These are phyloP conservation scores for Enteromius mattozi DNA, from an alignment of 2,797 vertebrate genomes.

Conservation along the genomic window DNA sequence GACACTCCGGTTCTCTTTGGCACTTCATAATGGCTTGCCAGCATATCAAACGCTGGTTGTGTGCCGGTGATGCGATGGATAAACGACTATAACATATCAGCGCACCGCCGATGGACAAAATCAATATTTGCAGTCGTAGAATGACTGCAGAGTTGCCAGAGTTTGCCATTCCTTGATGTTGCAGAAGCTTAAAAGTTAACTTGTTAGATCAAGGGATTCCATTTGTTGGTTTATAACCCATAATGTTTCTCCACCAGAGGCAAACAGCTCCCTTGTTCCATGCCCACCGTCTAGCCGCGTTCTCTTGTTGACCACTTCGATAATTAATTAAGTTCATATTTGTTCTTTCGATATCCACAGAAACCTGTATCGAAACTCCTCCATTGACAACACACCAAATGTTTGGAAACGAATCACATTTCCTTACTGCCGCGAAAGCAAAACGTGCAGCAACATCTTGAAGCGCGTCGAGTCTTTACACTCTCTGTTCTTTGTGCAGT, in stretches of 20 bases:
- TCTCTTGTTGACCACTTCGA: background rate
- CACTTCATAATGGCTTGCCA: slow-evolving; percentile 95
- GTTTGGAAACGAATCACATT: background rate
- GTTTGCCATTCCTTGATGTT: slow-evolving; percentile 70
- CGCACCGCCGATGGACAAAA: slow-evolving; percentile 78
- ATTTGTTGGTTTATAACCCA: slow-evolving; percentile 20
- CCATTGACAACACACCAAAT: background rate
- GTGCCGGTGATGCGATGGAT: slow-evolving; percentile 73
- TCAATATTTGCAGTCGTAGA: slow-evolving; percentile 59
- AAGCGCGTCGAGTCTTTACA: background rate
- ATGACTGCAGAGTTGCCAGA: slow-evolving; percentile 65
- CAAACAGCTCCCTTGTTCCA: slow-evolving; percentile 21
- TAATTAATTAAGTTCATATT: background rate
- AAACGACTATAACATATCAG: slow-evolving; percentile 74
- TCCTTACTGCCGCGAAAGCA: slow-evolving; percentile 10
- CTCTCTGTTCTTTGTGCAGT: background rate
- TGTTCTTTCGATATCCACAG: slow-evolving; percentile 7
- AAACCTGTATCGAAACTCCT: background rate
- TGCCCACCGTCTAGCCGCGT: slow-evolving; percentile 9
- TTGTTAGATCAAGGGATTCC: background rate
- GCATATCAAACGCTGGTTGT: slow-evolving; percentile 87
- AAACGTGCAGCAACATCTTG: background rate
- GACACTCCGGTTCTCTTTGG: slow-evolving; percentile 87
- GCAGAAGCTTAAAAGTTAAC: slow-evolving; percentile 12
- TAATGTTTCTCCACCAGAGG: background rate